Conservation (phyloP, 1,140 invertebrate genomes). For the Teleopsis dalmanni region DNA sequence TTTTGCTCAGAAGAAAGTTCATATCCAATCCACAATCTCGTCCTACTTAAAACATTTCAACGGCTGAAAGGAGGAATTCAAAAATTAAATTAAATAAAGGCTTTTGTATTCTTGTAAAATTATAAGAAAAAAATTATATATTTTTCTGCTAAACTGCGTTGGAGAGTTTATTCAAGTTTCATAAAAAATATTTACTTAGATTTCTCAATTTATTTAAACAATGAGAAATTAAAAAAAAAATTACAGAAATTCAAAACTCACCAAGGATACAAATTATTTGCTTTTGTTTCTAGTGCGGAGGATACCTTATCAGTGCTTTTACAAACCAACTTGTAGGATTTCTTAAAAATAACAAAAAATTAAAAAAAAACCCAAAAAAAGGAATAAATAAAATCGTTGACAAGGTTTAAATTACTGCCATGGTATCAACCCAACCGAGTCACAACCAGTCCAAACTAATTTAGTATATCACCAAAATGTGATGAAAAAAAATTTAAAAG, state of each 20-base stretch:
- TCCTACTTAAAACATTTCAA: neutral
- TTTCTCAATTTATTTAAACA: too few species aligned
- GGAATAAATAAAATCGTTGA: too few species aligned
- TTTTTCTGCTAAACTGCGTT: neutral
- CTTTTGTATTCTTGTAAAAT: conserved; percentile 19
- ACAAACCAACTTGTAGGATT: too few species aligned
- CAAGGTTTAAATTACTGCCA: too few species aligned
- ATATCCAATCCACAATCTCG: too few species aligned
- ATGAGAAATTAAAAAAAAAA: neutral
- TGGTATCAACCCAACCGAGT: too few species aligned
- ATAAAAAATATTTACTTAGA: neutral
- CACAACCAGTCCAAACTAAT: too few species aligned
- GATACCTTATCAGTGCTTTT: neutral
- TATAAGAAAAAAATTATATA: neutral
- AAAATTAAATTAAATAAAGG: conserved; percentile 33
- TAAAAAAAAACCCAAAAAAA: too few species aligned
- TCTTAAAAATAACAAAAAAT: too few species aligned
- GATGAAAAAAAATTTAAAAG: too few species aligned
- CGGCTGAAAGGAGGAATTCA: conserved; percentile 25
- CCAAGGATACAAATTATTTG: conserved; percentile 1
- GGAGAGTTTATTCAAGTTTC: neutral
- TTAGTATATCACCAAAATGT: too few species aligned
- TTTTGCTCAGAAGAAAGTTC: too few species aligned
- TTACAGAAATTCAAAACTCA: neutral
- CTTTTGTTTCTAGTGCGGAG: neutral